Evolutionary conservation across 2,888 invertebrate genomes (phyloP).

Genomic region (Pandemis heparana): DNA sequence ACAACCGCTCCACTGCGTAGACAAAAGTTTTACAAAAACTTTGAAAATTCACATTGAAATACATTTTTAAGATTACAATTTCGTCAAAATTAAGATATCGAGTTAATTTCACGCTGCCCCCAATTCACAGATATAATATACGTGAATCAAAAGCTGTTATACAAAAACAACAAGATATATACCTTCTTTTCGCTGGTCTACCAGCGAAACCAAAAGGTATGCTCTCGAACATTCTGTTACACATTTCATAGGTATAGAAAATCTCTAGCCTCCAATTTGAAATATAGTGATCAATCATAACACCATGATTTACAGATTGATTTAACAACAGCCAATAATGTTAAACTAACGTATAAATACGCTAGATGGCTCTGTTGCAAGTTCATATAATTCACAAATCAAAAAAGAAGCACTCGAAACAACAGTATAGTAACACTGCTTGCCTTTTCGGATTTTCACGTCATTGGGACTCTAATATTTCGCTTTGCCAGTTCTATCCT

Average conservation of each 20-base stretch:
- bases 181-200: neutral
- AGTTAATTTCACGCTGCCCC: neutral
- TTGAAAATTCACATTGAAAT: neutral
- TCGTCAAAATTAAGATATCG: neutral
- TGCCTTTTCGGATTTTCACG: neutral
- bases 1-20: neutral
- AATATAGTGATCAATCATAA: constrained; percentile 1
- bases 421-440: neutral
- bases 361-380: constrained; percentile 11
- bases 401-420: neutral
- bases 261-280: neutral
- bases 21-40: constrained; percentile 13
- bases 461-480: neutral
- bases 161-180: neutral
- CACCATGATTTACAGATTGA: neutral
- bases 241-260: neutral
- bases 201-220: neutral
- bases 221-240: neutral
- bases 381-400: neutral
- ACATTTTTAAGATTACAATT: neutral
- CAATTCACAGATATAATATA: neutral
- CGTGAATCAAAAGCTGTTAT: neutral
- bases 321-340: neutral
- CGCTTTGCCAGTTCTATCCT: neutral
- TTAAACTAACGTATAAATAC: neutral